Conservation (phyloP, 2,888 invertebrate species). For the Ormyrus pomaceus region DNA sequence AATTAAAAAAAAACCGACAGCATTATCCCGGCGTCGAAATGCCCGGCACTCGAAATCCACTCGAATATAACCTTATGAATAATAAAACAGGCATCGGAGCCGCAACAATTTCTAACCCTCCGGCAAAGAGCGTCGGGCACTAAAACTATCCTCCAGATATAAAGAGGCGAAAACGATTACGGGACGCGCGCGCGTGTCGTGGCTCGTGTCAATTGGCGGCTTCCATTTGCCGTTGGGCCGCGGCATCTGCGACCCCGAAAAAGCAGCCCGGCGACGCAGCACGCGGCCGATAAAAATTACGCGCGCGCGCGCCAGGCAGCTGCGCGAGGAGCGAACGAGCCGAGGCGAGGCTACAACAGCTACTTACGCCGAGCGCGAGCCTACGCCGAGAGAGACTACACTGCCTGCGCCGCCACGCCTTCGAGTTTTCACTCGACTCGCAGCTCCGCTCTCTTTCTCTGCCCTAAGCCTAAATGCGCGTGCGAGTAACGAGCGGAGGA, state of each 20-base stretch:
- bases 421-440: neutral
- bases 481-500: too few species aligned
- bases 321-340: slow-evolving; percentile 44
- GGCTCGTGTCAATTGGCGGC: slow-evolving; percentile 69
- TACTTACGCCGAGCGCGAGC: neutral
- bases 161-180: too few species aligned
- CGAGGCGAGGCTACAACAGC: neutral
- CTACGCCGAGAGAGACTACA: too few species aligned
- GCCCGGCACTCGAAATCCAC: neutral
- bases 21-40: too few species aligned
- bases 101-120: too few species aligned
- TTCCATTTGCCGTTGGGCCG: slow-evolving; percentile 67
- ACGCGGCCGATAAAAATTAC: slow-evolving; percentile 68
- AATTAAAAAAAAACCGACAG: too few species aligned
- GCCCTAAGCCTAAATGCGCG: too few species aligned
- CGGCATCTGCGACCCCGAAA: slow-evolving; percentile 70
- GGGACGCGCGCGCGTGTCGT: slow-evolving; percentile 52
- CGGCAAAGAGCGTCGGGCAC: neutral
- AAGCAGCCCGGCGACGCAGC: slow-evolving; percentile 57
- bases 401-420: neutral
- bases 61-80: slow-evolving; percentile 21
- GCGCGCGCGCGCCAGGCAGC: slow-evolving; percentile 58
- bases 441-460: neutral
- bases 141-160: neutral
- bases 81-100: neutral